Base-by-base conservation (phyloP, 2,113 vertebrate genomes). In the Trachemys scripta region DNA sequence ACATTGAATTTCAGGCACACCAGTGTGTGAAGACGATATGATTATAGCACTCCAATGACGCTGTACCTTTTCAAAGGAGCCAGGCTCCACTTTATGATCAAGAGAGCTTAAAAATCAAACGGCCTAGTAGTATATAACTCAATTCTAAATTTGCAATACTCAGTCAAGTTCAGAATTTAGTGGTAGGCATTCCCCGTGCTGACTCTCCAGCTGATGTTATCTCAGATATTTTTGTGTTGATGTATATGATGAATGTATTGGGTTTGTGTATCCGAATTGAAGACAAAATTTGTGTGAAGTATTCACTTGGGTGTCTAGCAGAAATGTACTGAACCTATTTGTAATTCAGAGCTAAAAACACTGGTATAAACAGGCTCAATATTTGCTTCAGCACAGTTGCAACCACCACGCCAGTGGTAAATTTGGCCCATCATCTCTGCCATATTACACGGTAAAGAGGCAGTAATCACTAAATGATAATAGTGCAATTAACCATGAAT, bases 11-110 rank as follows among this genome's bases (percentile, higher is more conserved):
- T 2, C 7, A 25, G 25, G 69, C 25, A 4, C 9, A 6, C 38
- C 59, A 62, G 53, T 3, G 1, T 69, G 31, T 27, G 20, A 20
- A 38, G 45, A 4, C 2, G 2, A 1, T 1, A 0, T 0, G 1
- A 38, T 25, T 12, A 25, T 5, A 38, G 19, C 35, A 13, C 45
- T 20, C 38, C 51, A 75, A 27, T 54, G 38, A 56, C 47, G 69
- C 22, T 42, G 76, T 6, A 0, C 10, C 2, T 80, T 62, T 50
- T 50, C 56, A 4, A 17, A 91, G 93, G 53, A 90, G 11, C 1
- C 1, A 0, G 0, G 5, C 8, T 50, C 80, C 3, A 3, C 82
- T 76, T 91, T 1, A 31, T 42, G 35, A 0, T 19, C 45, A 38
- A 1, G 1, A n/a, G 53, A 57, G 76, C 45, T 24, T 6, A 22